Evolutionary conservation across 2,888 invertebrate species (phyloP), one percentile per base, ranked within the genome.

Genomic region (Agrochola lota): DNA sequence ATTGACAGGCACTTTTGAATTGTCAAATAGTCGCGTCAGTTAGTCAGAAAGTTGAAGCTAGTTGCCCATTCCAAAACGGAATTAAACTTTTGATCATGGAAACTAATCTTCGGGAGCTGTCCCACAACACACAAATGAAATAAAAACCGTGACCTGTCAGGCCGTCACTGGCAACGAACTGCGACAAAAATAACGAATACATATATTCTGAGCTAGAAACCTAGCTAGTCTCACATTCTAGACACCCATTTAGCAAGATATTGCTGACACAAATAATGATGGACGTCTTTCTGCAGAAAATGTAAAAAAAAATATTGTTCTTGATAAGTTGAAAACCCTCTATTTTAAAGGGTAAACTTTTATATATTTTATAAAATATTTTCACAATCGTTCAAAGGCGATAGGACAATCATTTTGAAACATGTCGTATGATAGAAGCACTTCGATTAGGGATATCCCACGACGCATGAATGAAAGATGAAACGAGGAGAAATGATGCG

Each of bases 391-490:
- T 26, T 79, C n/a, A 79, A 49, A 69, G 20, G 30, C 7, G 57
- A 59, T 68, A 68, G 68, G 57, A 57, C 57, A 77, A 49, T 59
- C 17, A 30, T 69, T 69, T 59, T 59, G 49, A 70, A 68, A 40
- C 30, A 15, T 30, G 26, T 49, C 49, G 6, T 59, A 7, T 30
- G 55, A 35, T 55, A 43, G 43, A 12, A 66, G n/a, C n/a, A n/a
- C 52, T 64, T 64, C 68, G 71, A 71, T 81, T 83, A 81, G 59
- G n/a, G 20, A 68, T 26, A 46, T 72, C 55, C 46, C 81, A 46
- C 5, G 71, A 57, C 64, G 72, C 84, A 64, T 72, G 72, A 78
- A 72, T 83, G 72, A 66, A 78, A 23, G 72, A 78, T 78, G 57
- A 78, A 68, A 57, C 40, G 69, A 59, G 57, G 57, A 20, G 64